phyloP scores from a whole-genome alignment of 2,113 vertebrate species.

The Spea bombifrons region DNA sequence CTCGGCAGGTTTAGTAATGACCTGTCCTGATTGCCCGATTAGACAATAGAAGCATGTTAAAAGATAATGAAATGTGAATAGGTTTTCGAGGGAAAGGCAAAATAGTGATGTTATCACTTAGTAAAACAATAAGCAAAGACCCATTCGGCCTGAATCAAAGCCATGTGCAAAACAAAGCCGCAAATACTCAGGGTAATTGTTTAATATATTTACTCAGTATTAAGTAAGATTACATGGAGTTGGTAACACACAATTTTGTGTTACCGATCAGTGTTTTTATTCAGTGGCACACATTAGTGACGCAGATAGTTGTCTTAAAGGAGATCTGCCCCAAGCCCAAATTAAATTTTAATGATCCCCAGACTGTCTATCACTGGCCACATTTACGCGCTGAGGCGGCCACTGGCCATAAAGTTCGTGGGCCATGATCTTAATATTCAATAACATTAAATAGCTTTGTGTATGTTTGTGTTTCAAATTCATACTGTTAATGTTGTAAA shows the following conservation, averaged over 20 bases:
- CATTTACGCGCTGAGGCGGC: too few relatives aligned
- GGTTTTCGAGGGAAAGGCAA: slow-evolving; percentile 6
- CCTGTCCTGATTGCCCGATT: slow-evolving; percentile 18
- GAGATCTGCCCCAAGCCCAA: too few relatives aligned
- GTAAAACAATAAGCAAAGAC: slow-evolving; percentile 19
- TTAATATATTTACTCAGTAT: slow-evolving; percentile 22
- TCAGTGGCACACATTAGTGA: too few relatives aligned
- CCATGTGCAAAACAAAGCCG: slow-evolving; percentile 11
- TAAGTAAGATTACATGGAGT: slow-evolving; percentile 17
- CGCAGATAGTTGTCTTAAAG: too few relatives aligned
- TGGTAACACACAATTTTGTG: background rate
- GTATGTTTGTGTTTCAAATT: too few relatives aligned
- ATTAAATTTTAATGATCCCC: too few relatives aligned
- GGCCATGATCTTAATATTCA: too few relatives aligned
- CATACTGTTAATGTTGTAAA: too few relatives aligned
- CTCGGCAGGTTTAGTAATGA: slow-evolving; percentile 16
- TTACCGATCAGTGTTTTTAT: slow-evolving; percentile 24
- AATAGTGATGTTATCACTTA: slow-evolving; percentile 36
- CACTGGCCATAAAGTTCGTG: too few relatives aligned
- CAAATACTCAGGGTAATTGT: background rate
- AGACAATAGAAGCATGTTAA: slow-evolving; percentile 37
- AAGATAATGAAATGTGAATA: slow-evolving; percentile 38
- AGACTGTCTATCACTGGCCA: too few relatives aligned
- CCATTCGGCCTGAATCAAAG: slow-evolving; percentile 4
- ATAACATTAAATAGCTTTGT: too few relatives aligned